Evolutionary conservation across 2,797 vertebrate genomes (phyloP).

Genomic region (Gadopsis bispinosus): DNA sequence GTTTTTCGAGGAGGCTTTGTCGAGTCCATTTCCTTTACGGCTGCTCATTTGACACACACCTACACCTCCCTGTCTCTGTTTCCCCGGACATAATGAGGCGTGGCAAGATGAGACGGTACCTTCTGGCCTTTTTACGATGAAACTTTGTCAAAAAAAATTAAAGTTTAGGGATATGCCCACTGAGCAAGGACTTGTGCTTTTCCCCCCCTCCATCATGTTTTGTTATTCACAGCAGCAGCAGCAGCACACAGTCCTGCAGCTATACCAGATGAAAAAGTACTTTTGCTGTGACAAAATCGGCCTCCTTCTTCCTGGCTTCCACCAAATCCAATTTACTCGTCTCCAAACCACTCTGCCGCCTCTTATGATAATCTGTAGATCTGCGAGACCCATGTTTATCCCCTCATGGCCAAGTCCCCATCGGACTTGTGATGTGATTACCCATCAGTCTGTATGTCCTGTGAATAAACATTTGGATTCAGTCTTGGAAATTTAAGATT

Average conservation of each 20-base stretch:
- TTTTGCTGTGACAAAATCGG: constrained; percentile 50
- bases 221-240: constrained; percentile 19
- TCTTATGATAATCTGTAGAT: constrained; percentile 42
- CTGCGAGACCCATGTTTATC: constrained; percentile 2
- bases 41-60: constrained; percentile 31
- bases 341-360: constrained; percentile 29
- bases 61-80: constrained; percentile 12
- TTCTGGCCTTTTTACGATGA: constrained; percentile 46
- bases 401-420: background rate
- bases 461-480: background rate
- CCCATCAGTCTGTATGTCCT: background rate
- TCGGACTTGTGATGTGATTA: background rate
- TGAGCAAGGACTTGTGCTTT: constrained; percentile 32
- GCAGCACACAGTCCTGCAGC: constrained; percentile 44
- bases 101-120: constrained; percentile 47
- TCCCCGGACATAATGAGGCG: constrained; percentile 54
- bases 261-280: constrained; percentile 45
- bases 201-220: constrained; percentile 33
- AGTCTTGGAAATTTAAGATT: constrained; percentile 2
- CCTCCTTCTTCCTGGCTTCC: constrained; percentile 29
- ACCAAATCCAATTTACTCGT: constrained; percentile 63
- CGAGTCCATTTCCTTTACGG: constrained; percentile 50
- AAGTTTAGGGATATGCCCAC: constrained; percentile 38
- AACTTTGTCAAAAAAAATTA: constrained; percentile 43
- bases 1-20: constrained; percentile 13